Percentiles rank a stretch among this genome's conserved stretches.
These are phyloP conservation scores for Eupsittula cactorum DNA, from an alignment of 2,113 vertebrate species.

Conservation along the genomic window DNA sequence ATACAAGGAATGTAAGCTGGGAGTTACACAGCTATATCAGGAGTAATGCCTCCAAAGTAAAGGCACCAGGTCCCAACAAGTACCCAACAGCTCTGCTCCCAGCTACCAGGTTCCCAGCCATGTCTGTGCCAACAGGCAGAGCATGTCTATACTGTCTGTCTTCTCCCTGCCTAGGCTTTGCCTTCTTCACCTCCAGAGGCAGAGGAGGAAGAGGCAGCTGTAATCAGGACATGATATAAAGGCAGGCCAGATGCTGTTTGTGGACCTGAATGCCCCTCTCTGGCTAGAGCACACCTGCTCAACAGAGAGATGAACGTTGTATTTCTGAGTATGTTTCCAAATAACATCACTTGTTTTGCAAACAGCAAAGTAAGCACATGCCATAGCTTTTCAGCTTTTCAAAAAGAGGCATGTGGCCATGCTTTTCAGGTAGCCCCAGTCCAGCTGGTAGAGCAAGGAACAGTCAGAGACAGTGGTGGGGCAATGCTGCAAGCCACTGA, in stretches of 20 bases:
- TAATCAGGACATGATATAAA: not conserved
- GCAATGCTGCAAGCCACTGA: not conserved
- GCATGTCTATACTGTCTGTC: fast-evolving
- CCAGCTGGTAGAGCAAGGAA: not conserved
- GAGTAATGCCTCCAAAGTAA: fast-evolving
- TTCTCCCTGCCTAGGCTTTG: not conserved
- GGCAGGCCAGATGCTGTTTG: not conserved
- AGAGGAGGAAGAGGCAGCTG: not conserved
- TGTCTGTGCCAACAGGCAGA: fast-evolving
- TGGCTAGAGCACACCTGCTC: not conserved
- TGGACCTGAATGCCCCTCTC: not conserved
- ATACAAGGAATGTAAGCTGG: fast-evolving
- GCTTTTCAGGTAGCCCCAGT: not conserved
- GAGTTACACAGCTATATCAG: not conserved
- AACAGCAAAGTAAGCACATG: fast-evolving
- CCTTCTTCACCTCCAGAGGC: not conserved
- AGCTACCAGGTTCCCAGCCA: not conserved
- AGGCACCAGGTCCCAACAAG: not conserved
- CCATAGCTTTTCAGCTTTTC: not conserved
- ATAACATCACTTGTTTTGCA: not conserved
- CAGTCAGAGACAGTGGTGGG: not conserved
- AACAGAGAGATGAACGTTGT: fast-evolving
- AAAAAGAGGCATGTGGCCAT: not conserved
- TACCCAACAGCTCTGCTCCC: not conserved
- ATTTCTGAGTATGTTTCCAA: not conserved